A percentile compares a stretch with the other conserved stretches of the same genome.
phyloP scores from a whole-genome alignment of 2,888 invertebrate genomes.

The Ennomos quercinarius region DNA sequence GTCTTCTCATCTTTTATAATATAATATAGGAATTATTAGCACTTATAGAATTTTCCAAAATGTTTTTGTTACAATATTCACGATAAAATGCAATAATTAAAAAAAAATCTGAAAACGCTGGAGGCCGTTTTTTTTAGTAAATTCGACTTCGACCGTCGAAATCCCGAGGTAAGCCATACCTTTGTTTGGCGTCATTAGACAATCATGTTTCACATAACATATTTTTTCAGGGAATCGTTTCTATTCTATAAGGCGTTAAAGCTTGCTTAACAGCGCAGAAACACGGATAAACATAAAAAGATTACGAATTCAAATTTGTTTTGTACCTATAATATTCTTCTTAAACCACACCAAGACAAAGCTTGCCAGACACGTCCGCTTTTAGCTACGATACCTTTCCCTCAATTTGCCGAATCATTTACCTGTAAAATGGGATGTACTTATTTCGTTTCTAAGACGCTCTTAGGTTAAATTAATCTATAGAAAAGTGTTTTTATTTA shows the following conservation, averaged over 20 bases:
- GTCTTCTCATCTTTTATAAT: no score
- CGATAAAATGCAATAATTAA: neutral
- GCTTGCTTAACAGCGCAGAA: neutral
- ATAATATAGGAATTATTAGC: no score
- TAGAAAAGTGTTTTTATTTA: no score
- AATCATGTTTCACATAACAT: no score
- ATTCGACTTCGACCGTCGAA: no score
- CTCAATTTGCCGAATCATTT: constrained; percentile 36
- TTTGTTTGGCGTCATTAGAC: no score
- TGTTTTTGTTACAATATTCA: neutral
- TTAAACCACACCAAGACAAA: constrained; percentile 12
- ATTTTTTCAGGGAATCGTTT: no score
- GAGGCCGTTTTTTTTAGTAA: no score
- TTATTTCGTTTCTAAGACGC: constrained; percentile 10
- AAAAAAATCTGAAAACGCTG: no score
- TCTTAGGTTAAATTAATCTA: constrained; percentile 9
- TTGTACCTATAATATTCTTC: constrained; percentile 11
- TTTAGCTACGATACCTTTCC: constrained; percentile 24
- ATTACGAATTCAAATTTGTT: constrained; percentile 11
- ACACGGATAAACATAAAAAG: constrained; percentile 6
- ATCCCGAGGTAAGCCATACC: no score
- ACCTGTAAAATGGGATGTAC: constrained; percentile 34
- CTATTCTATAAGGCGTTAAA: no score
- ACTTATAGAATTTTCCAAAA: neutral
- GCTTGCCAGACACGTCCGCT: constrained; percentile 5